Percentiles rank a stretch among this genome's conserved stretches.
Conservation (phyloP, 2,888 invertebrate species). For the Parapristionchus giblindavisi region DNA sequence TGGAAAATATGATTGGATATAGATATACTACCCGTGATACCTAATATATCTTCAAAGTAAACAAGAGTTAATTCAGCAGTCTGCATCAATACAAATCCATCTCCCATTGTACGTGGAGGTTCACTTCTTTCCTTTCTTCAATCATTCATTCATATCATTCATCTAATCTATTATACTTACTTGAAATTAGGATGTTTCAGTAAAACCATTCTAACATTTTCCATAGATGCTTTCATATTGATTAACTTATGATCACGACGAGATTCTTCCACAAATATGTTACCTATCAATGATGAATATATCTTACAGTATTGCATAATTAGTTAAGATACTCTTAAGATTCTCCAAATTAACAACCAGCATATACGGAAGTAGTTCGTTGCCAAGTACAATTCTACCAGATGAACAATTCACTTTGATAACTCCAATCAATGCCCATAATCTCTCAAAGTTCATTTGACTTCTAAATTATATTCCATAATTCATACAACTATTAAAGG, state of each 20-base stretch:
- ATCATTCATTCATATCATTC: conserved; percentile 16
- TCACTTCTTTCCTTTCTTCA: conserved; percentile 38
- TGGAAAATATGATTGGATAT: background rate
- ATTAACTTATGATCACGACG: conserved; percentile 72
- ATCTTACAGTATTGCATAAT: too few species aligned
- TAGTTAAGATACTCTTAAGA: conserved; percentile 85
- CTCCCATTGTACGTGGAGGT: conserved; percentile 93
- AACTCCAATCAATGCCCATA: conserved; percentile 62
- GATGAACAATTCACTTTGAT: conserved; percentile 82
- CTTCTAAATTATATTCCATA: conserved; percentile 5
- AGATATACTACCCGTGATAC: too few species aligned
- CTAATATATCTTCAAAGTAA: conserved; percentile 96
- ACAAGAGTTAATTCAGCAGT: conserved; percentile 92
- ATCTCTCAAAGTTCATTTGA: conserved; percentile 60
- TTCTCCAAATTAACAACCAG: conserved; percentile 88
- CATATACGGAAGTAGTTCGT: conserved; percentile 90
- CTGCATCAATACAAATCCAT: conserved; percentile 87
- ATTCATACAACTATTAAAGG: background rate
- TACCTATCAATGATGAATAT: too few species aligned
- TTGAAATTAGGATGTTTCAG: conserved; percentile 92
- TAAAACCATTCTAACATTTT: conserved; percentile 90
- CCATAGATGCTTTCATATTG: conserved; percentile 74
- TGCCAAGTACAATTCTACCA: conserved; percentile 92
- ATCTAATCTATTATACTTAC: background rate
- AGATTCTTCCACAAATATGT: conserved; percentile 73